Base-by-base conservation (phyloP, 2,888 invertebrate genomes). In the Onchidella celtica region DNA sequence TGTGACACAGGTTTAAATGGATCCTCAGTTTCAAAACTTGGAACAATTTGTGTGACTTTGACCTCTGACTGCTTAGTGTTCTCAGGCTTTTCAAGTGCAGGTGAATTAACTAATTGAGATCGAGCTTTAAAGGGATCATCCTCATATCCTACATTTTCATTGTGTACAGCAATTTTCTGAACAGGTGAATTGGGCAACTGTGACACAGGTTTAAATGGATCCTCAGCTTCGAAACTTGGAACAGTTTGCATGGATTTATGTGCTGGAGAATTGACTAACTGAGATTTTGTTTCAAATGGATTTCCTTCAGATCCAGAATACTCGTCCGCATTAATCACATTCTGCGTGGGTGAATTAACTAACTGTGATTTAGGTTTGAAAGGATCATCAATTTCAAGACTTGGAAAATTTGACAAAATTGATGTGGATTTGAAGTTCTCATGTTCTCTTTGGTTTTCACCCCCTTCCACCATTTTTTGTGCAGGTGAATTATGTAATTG, bases 1-100 rank as follows among this genome's bases (percentile, higher is more conserved):
- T 80, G 79, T 4, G 32, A 2, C 34, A 74, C 59, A n/a, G 83
- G n/a, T 21, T 36, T 69, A n/a, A 70, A 77, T 55, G 81, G 72
- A 27, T 2, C 34, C 40, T 47, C 17, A 47, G 17, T 47, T 47
- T 29, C 29, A 29, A 47, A 36, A 4, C 17, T 2, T 14, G 17
- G 55, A 17, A 11, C 47, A 47, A n/a, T n/a, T n/a, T n/a, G n/a
- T n/a, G n/a, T n/a, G n/a, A n/a, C n/a, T n/a, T n/a, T n/a, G n/a
- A n/a, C n/a, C n/a, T n/a, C n/a, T 34, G 32, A n/a, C 3, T 61
- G 21, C 17, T n/a, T n/a, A n/a, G 55, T 24, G 21, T 70, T 27
- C 14, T 32, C 34, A 24, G 40, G 47, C 9, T 47, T 38, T 11
- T n/a, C n/a, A n/a, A n/a, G n/a, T 61, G 24, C 21, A 40, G 70